Evolutionary conservation across 2,888 invertebrate genomes (phyloP), one percentile per base, ranked within the genome.

Genomic region (Autographa gamma): DNA sequence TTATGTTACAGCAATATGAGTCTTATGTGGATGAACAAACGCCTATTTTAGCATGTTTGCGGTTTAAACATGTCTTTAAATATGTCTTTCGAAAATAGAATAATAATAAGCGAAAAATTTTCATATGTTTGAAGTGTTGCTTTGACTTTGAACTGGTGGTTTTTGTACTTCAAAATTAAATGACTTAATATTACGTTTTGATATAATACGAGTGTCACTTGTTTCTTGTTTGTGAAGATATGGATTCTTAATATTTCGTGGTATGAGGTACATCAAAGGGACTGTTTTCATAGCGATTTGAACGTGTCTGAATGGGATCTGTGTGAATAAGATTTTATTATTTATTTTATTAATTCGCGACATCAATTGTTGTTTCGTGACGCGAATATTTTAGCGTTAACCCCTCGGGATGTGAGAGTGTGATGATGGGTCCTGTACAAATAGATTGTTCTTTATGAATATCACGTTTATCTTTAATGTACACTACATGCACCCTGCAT

Each of bases 41-140:
- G 79, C 66, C 77, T 80, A 76, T 82, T 79, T 74, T 71, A 77
- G 13, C 74, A 66, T 82, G 79, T 80, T 85, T 83, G 69, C 82
- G 76, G 76, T 84, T 86, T 85, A 81, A 82, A 81, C 78, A 81
- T 86, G 80, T 87, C 81, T 84, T 76, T 87, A 87, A 85, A 88
- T 85, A 85, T 76, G 80, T 86, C 86, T 90, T 90, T 89, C 89
- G 89, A 89, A 88, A 63, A 87, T 80, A 78, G 85, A 84, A 88
- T 88, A 88, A 88, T 89, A 89, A 86, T 83, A 85, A 81, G 73
- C 76, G 73, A 74, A 84, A 80, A 75, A 81, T 82, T 83, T 81
- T 83, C 81, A 77, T 86, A 78, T 83, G 78, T 89, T 91, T 89
- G 88, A 88, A 87, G 86, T 85, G 80, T 86, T 89, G 86, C 88